Conservation (phyloP, 2,113 vertebrate genomes). For the Dissostichus mawsoni region DNA sequence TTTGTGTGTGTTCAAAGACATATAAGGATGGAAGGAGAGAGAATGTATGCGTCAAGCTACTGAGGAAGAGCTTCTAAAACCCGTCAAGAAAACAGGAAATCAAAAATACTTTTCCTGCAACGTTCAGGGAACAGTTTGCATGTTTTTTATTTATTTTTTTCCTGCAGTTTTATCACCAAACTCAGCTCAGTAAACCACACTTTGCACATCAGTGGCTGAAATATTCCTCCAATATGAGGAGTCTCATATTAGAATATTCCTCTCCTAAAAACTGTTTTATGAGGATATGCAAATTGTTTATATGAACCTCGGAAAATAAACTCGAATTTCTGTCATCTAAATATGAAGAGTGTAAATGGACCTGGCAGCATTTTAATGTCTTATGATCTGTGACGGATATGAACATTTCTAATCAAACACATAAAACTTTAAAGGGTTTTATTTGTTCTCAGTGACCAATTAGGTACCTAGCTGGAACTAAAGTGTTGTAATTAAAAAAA, state of each 20-base stretch:
- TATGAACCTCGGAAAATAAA: constrained; percentile 2
- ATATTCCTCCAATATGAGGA: constrained; percentile 30
- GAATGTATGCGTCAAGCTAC: constrained; percentile 25
- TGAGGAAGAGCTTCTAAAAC: constrained; percentile 46
- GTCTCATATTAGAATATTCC: constrained; percentile 7
- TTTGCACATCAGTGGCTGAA: constrained; percentile 43
- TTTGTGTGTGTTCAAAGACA: constrained; percentile 32
- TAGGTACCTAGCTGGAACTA: not conserved
- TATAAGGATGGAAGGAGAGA: constrained; percentile 1
- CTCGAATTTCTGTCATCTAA: not conserved
- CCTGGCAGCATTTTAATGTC: constrained; percentile 1
- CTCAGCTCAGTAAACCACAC: constrained; percentile 29
- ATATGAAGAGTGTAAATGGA: constrained; percentile 5
- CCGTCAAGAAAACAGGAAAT: constrained; percentile 52
- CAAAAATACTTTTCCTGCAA: constrained; percentile 41
- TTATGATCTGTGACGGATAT: not conserved
- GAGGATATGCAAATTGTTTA: constrained; percentile 15
- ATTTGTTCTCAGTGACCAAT: not conserved
- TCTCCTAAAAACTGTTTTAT: constrained; percentile 26
- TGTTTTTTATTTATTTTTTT: not conserved
- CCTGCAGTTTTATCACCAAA: constrained; percentile 46
- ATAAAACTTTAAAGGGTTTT: not conserved
- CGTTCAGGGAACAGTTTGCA: constrained; percentile 34
- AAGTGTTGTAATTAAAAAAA: not conserved
- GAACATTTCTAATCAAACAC: constrained; percentile 4